Conservation (phyloP, 2,888 invertebrate species). For the Allophyes oxyacanthae region DNA sequence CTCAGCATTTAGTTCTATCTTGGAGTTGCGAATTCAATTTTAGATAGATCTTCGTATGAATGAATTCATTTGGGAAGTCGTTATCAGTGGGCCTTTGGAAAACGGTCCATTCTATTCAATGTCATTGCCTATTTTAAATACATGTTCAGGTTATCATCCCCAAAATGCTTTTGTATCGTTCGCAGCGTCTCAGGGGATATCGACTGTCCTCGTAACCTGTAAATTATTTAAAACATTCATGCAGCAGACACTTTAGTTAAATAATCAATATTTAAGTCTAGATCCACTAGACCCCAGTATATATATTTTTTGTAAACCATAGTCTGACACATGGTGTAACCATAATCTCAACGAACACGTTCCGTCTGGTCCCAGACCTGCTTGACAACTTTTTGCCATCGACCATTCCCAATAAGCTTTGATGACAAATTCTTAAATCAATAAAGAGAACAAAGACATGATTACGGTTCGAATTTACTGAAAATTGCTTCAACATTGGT, state of each 20-base stretch:
- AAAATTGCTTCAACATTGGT: slow-evolving; percentile 1
- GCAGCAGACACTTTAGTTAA: slow-evolving; percentile 7
- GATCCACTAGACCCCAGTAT: not conserved
- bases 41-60: slow-evolving; percentile 23
- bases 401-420: not conserved
- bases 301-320: too few species aligned
- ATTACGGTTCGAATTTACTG: slow-evolving; percentile 1
- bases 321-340: too few species aligned
- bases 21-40: slow-evolving; percentile 24
- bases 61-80: slow-evolving; percentile 9
- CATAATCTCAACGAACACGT: too few species aligned
- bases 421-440: slow-evolving; percentile 2
- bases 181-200: slow-evolving; percentile 14
- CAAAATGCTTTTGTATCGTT: slow-evolving; percentile 29
- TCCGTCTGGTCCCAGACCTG: not conserved
- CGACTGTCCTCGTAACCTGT: slow-evolving; percentile 15
- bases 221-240: slow-evolving; percentile 16
- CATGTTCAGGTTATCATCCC: slow-evolving; percentile 22
- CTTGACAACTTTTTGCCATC: slow-evolving; percentile 2
- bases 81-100: slow-evolving; percentile 36
- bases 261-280: slow-evolving; percentile 12
- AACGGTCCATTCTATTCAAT: slow-evolving; percentile 15
- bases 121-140: slow-evolving; percentile 24
- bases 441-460: slow-evolving; percentile 1
- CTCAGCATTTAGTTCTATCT: not conserved